Evolutionary conservation across 2,113 vertebrate species (phyloP).

Genomic region (Vombatus ursinus): DNA sequence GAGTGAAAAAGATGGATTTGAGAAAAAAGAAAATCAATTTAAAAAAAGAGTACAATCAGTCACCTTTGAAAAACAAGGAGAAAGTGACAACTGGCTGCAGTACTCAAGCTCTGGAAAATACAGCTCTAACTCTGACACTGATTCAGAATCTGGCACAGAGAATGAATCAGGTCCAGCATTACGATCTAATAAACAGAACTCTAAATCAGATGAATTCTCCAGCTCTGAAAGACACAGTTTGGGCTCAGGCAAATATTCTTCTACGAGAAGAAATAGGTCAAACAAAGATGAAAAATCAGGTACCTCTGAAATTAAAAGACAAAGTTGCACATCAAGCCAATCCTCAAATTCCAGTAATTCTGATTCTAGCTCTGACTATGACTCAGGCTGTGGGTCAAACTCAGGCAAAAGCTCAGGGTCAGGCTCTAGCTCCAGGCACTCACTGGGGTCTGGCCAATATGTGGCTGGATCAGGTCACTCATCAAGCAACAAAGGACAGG

Average conservation of each 20-base stretch:
- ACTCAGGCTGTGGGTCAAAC: too few species aligned
- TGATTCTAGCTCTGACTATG: too few species aligned
- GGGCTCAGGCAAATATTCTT: not conserved
- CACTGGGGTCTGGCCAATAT: too few species aligned
- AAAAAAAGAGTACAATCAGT: not conserved
- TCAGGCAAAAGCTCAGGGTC: too few species aligned
- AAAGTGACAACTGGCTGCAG: not conserved
- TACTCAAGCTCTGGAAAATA: not conserved
- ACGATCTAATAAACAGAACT: not conserved
- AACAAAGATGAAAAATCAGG: not conserved
- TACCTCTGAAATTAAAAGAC: not conserved
- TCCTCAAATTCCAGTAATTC: too few species aligned
- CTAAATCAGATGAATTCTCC: too few species aligned
- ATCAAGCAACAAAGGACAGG: too few species aligned
- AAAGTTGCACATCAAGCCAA: not conserved
- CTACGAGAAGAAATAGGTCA: not conserved
- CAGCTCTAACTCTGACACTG: not conserved
- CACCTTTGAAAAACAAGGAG: not conserved
- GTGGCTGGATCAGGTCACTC: too few species aligned
- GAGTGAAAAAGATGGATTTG: not conserved
- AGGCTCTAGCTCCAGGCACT: too few species aligned
- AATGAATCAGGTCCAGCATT: not conserved
- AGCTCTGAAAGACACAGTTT: accelerated
- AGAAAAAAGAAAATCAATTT: not conserved
- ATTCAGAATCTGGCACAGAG: not conserved